Base-by-base conservation (phyloP, 2,888 invertebrate genomes). In the Scotopteryx bipunctaria region DNA sequence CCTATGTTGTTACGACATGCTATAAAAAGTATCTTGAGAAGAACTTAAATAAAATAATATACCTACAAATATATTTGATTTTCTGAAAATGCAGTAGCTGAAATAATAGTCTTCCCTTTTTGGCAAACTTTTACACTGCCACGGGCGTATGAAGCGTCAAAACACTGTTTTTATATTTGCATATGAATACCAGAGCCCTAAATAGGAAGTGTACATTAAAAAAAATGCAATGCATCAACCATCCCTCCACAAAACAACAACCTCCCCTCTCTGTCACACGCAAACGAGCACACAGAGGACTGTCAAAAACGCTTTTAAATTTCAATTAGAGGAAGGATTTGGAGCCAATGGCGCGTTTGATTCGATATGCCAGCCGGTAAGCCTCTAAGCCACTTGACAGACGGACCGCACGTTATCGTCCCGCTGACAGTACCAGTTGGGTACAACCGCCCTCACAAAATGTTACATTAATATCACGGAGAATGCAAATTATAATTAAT, bases 261-360 rank as follows among this genome's bases (percentile, higher is more conserved):
- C 55, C 54, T 52, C 42, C 60, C 61, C 57, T 60, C 54, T 66
- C 67, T 65, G 70, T 71, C 63, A 64, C 67, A 67, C 64, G 63
- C 67, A 64, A 71, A 69, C 67, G 67, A 68, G 63, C 56, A 58
- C 60, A 64, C 57, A 69, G 67, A 64, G 67, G 66, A 65, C 72
- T 77, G 79, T 78, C 78, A 76, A 77, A 79, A 79, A 75, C 64
- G 73, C 73, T 78, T 78, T 76, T 75, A 78, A 78, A 79, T 75
- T 77, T 78, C 78, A 79, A 79, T 79, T 78, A 78, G 76, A 71
- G 72, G 64, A 64, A 66, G 76, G 76, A 69, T 78, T 73, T 62
- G 64, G 45, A 64, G 62, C 64, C 78, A 76, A 78, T 78, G 77
- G 77, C 64, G 76, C 81, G 78, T 68, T 74, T 78, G 75, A 81